Conservation (phyloP, 2,113 vertebrate genomes). For the Numida meleagris region DNA sequence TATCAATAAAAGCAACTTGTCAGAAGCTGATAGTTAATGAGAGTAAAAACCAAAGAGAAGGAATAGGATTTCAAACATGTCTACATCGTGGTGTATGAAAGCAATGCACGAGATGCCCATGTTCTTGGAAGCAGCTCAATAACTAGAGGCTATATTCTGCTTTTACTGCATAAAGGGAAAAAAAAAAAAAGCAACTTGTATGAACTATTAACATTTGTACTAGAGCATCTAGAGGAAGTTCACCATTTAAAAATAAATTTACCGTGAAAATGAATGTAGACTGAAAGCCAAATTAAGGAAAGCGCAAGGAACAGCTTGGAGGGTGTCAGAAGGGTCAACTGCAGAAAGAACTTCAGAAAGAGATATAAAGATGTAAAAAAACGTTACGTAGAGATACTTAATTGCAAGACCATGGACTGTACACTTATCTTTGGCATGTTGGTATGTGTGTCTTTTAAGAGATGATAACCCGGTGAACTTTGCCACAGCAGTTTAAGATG, state of each 20-base stretch:
- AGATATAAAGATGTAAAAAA: neutral
- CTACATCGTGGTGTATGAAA: conserved; percentile 19
- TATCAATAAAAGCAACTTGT: conserved; percentile 76
- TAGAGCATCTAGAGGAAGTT: neutral
- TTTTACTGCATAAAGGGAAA: neutral
- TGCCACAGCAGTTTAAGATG: neutral
- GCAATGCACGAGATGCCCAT: neutral
- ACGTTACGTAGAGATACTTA: neutral
- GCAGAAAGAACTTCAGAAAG: neutral
- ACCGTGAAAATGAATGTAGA: neutral
- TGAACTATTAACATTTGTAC: neutral
- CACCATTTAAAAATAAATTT: neutral
- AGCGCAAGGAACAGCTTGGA: neutral
- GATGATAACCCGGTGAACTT: neutral
- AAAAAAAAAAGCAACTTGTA: neutral
- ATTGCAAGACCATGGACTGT: neutral
- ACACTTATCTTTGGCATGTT: rapidly evolving
- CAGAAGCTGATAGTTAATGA: conserved; percentile 76
- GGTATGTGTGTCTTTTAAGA: neutral
- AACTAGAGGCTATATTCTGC: neutral
- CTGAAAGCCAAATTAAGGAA: neutral
- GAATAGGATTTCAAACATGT: conserved; percentile 61
- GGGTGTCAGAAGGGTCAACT: neutral
- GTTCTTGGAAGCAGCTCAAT: neutral
- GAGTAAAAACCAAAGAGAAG: conserved; percentile 68